These are phyloP conservation scores for Colletes gigas DNA, from an alignment of 1,140 invertebrate genomes.

Conservation along the genomic window DNA sequence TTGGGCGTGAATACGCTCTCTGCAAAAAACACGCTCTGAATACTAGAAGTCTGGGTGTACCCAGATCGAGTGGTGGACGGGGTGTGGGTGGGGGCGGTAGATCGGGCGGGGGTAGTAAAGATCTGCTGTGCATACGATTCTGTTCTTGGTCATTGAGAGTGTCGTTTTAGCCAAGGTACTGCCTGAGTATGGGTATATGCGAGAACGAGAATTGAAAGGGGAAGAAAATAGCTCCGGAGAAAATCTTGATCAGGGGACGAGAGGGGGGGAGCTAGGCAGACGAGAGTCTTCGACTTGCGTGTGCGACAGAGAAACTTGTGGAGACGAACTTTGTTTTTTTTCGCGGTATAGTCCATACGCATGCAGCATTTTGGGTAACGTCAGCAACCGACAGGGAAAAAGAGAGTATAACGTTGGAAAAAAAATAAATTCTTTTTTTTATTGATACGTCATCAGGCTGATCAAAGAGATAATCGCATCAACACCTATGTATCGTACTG, in stretches of 20 bases:
- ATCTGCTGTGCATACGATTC: slow-evolving; percentile 20
- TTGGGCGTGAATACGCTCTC: slow-evolving; percentile 90
- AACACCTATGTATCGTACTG: slow-evolving; percentile 3
- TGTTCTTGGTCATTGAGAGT: neutral
- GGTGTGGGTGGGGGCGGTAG: no score
- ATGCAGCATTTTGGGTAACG: slow-evolving; percentile 41
- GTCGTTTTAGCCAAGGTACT: slow-evolving; percentile 16
- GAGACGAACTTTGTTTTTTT: no score
- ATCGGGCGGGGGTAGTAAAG: slow-evolving; percentile 20
- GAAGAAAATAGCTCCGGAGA: neutral
- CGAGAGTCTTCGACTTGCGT: neutral
- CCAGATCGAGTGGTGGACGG: neutral
- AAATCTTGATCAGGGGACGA: neutral
- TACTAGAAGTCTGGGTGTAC: slow-evolving; percentile 58
- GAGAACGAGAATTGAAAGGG: neutral
- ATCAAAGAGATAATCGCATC: slow-evolving; percentile 46
- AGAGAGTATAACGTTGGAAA: slow-evolving; percentile 59
- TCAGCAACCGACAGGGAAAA: slow-evolving; percentile 55
- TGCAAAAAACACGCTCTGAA: slow-evolving; percentile 81
- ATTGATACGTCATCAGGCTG: slow-evolving; percentile 51
- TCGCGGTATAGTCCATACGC: slow-evolving; percentile 33
- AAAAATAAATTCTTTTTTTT: slow-evolving; percentile 46
- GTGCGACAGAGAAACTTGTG: no score
- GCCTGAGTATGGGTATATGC: slow-evolving; percentile 22
- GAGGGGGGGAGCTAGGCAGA: neutral